phyloP scores from a whole-genome alignment of 2,113 vertebrate species.

The Ptyas mucosa region DNA sequence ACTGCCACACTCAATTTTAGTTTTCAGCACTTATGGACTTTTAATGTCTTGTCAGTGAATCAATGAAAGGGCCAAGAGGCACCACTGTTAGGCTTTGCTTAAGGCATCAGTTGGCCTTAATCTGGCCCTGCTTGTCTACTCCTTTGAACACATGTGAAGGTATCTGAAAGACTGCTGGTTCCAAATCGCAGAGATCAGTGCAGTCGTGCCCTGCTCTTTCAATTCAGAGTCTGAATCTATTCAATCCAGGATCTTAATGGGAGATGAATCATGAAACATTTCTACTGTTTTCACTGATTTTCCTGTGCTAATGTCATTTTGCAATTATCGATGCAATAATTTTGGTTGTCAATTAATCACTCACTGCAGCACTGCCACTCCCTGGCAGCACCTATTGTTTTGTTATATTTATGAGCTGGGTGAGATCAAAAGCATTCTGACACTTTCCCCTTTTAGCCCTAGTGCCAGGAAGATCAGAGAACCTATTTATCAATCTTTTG shows the following conservation, averaged over 20 bases:
- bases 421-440: not conserved
- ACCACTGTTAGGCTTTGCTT: not conserved
- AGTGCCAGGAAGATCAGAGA: not conserved
- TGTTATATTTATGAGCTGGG: not conserved
- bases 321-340: not conserved
- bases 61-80: not conserved
- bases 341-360: not conserved
- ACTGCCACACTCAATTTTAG: not conserved
- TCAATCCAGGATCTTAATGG: not conserved
- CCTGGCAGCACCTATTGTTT: not conserved
- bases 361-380: not conserved
- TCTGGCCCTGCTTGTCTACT: not conserved
- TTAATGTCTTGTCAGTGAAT: not conserved
- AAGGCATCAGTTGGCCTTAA: not conserved
- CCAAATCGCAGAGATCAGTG: not conserved
- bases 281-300: not conserved
- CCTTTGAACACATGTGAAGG: not conserved
- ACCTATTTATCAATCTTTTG: not conserved
- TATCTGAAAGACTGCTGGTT: not conserved
- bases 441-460: not conserved
- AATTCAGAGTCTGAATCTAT: not conserved
- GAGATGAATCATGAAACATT: not conserved
- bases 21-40: not conserved
- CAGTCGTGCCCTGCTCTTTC: not conserved
- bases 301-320: not conserved